Conservation (phyloP, 2,797 vertebrate genomes). For the Phrynocephalus vlangalii region DNA sequence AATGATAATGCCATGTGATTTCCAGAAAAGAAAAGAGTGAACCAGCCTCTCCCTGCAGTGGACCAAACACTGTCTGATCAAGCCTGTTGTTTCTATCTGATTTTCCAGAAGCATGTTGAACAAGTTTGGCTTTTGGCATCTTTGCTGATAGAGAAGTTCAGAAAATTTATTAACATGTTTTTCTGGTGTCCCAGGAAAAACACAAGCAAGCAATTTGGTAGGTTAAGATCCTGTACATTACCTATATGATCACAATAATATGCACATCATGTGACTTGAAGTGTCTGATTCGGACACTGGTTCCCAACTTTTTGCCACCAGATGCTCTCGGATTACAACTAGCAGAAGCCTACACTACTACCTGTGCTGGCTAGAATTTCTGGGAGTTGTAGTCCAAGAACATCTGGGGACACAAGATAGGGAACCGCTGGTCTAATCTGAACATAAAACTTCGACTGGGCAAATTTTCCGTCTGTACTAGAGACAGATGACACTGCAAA, state of each 20-base stretch:
- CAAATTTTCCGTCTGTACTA: neutral
- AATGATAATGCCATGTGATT: too few species aligned
- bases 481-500: neutral
- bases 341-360: too few species aligned
- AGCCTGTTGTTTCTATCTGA: too few species aligned
- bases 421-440: neutral
- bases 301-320: too few species aligned
- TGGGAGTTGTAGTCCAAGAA: too few species aligned
- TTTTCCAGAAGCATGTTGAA: neutral
- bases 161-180: neutral
- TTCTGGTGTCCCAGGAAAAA: neutral
- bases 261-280: neutral
- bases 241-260: neutral
- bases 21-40: too few species aligned
- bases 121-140: neutral
- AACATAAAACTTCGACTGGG: neutral
- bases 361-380: too few species aligned
- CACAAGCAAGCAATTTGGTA: neutral
- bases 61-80: too few species aligned
- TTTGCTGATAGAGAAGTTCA: neutral
- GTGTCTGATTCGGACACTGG: too few species aligned
- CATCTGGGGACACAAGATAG: too few species aligned
- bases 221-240: neutral
- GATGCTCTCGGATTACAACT: too few species aligned
- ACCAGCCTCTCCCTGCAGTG: too few species aligned